Evolutionary conservation across 2,888 invertebrate genomes (phyloP).

Genomic region (Venusia cambrica): DNA sequence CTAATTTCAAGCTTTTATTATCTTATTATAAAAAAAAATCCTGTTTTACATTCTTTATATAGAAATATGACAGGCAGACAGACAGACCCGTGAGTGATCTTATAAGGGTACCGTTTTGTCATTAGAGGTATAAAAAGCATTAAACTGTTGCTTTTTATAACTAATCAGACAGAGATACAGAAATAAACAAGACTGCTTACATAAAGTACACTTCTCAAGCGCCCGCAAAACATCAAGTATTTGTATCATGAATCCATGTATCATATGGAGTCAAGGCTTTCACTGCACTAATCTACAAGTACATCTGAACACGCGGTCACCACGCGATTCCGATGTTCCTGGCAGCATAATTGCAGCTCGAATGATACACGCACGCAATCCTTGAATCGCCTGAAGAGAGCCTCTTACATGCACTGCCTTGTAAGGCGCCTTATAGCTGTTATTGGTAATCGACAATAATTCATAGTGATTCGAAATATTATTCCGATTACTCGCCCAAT

Average conservation of each 20-base stretch:
- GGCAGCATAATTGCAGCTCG: slow-evolving; percentile 66
- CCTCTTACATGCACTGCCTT: slow-evolving; percentile 40
- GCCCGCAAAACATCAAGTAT: slow-evolving; percentile 4
- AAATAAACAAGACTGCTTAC: no score
- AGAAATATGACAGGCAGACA: no score
- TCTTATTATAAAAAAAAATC: no score
- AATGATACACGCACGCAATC: slow-evolving; percentile 74
- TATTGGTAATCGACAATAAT: slow-evolving; percentile 47
- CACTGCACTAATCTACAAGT: slow-evolving; percentile 22
- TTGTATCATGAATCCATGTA: slow-evolving; percentile 12
- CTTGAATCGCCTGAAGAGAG: slow-evolving; percentile 47
- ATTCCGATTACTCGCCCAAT: slow-evolving; percentile 25
- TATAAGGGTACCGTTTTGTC: no score
- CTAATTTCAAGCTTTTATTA: no score
- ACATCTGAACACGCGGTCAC: slow-evolving; percentile 44
- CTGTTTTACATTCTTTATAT: no score
- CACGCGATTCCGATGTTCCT: slow-evolving; percentile 71
- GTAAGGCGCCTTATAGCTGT: slow-evolving; percentile 51
- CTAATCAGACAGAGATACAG: no score
- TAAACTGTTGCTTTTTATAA: no score
- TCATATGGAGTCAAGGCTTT: slow-evolving; percentile 28
- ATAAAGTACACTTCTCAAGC: slow-evolving; percentile 1
- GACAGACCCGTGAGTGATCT: no score
- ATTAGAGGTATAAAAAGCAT: no score
- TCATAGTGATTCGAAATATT: slow-evolving; percentile 30